Base-by-base conservation (phyloP, 2,797 vertebrate genomes). In the Pampus argenteus region DNA sequence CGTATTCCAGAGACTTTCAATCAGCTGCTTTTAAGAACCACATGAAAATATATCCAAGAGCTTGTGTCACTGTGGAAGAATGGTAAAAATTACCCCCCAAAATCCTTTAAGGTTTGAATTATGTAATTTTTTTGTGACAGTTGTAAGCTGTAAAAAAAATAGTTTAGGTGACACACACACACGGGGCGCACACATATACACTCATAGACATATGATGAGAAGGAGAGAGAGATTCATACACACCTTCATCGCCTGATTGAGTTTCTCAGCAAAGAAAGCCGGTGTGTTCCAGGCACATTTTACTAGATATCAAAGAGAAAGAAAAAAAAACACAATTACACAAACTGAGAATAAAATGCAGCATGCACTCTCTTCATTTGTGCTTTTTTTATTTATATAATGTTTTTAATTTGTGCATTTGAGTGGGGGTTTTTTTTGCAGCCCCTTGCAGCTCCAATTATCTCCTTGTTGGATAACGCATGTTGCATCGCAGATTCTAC, bases 231-330 rank as follows among this genome's bases (percentile, higher is more conserved):
- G 7, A 22, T 52, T 72, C 31, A 59, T 47, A 79, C 73, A 26
- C 92, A 98, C 97, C 95, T 97, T 94, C 95, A 98, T 96, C 0
- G 96, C 95, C 50, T 72, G 26, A 45, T 97, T 76, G 15, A 99
- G 95, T 52, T 95, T 98, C 92, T 99, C 97, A 51, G 97, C 96
- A 65, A 98, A 99, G 94, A 95, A 97, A 58, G 94, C 93, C 0
- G 97, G 91, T 47, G 88, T 96, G 94, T 92, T 96, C 81, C 95
- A 95, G 75, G 95, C 94, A 90, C 95, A 94, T 77, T 97, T 97
- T 38, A 96, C 97, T 98, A 67, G 9, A 94, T 74, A 72, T 44
- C 31, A 82, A 66, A 76, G 13, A 75, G 0, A 88, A 11, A 75
- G 0, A 88, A 9, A 88, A 13, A 74, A 42, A 74, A 15, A 76